Evolutionary conservation across 2,113 vertebrate genomes (phyloP), one percentile per base, ranked within the genome.

Genomic region (Sialia sialis): DNA sequence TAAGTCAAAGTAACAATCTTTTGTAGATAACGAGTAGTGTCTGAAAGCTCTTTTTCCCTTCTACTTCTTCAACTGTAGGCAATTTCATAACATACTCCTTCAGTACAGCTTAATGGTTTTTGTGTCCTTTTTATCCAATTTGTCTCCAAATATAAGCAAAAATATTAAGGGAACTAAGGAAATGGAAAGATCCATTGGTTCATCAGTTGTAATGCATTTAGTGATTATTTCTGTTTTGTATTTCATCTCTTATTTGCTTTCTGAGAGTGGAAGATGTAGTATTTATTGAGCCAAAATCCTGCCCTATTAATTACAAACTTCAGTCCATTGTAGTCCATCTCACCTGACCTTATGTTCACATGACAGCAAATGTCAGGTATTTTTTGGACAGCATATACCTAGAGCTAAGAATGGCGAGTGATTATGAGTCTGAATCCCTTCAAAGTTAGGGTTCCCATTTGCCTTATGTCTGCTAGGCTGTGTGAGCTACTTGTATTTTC

Each of bases 251-350:
- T 67, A 8, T 2, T 17, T 81, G 48, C 25, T 64, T 27, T 82
- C 43, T 56, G 25, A 58, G 59, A 62, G 51, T 75, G 63, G 43
- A 19, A 75, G 23, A 54, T 13, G 4, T 20, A 34, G 2, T 87
- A 34, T 46, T 67, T 83, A 32, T 11, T 79, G 14, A 92, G 17
- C 34, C 30, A 44, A 92, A 34, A 86, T 80, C 34, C 32, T 85
- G 2, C 27, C 25, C 13, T 62, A 16, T 30, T 86, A 39, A 43
- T 48, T 83, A 20, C 27, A 29, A 29, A 20, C 32, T 44, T 41
- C 25, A 43, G 10, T 64, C 23, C 26, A 5, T 17, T 1, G 0
- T 52, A 60, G 16, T 80, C 64, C 0, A 11, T 15, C 41, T 63
- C 17, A 39, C 15, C 16, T 79, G 75, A 43, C 34, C 43, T 49